Evolutionary conservation across 2,797 vertebrate genomes (phyloP), one percentile per base, ranked within the genome.

Genomic region (Molossus alvarezi): DNA sequence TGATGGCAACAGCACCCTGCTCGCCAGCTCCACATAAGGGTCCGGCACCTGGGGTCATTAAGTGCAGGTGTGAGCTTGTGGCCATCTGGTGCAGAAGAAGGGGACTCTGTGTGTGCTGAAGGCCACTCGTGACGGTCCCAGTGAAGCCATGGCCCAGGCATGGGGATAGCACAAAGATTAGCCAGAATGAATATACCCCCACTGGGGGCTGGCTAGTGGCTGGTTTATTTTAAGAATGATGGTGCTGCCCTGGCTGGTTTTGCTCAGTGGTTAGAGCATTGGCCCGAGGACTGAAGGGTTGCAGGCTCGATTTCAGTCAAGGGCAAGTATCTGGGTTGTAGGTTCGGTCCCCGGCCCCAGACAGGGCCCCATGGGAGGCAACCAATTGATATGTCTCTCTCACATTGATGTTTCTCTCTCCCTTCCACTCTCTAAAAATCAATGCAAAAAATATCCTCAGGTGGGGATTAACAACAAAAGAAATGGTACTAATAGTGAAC

Each of bases 401-500:
- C 12, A 64, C 62, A 64, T 29, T 64, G 62, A 29, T 29, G 27
- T 45, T 45, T 45, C 41, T 45, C 41, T 45, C 41, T 45, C 41
- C 41, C 41, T 45, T 45, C 41, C 41, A 45, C 41, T 45, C 41
- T 45, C 41, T 45, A 45, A 45, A 45, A 45, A 45, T 45, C 41
- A 45, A 45, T 45, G 41, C 41, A 45, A 45, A 45, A 45, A 45
- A 45, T 45, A 45, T 45, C 41, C 41, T 45, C 41, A 45, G 41
- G 41, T 45, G 41, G 4, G 41, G 41, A 45, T 45, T 45, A 45
- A 45, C 41, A 45, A 4, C 41, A 45, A 5, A 25, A 75, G 25
- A 8, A 15, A 29, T 1, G 6, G 67, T 12, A 8, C 25, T 2
- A 17, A 53, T 7, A 18, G 57, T 17, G 21, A 2, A 1, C 6